A percentile compares a stretch with the other conserved stretches of the same genome.
phyloP scores from a whole-genome alignment of 1,140 invertebrate species.

The Penaeus indicus region DNA sequence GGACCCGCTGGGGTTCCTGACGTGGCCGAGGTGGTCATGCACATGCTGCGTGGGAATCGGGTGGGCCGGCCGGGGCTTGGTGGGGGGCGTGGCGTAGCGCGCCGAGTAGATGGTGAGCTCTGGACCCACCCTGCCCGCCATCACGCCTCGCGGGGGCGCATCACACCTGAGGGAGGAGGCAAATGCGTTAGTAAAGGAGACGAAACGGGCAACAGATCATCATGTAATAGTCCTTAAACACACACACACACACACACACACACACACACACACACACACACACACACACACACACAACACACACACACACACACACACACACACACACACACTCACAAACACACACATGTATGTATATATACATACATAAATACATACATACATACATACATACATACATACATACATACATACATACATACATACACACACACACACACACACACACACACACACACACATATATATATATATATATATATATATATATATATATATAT shows the following conservation, averaged over 20 bases:
- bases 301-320: too few relatives aligned
- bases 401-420: too few relatives aligned
- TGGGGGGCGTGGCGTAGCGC: constrained; percentile 47
- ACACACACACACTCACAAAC: not conserved
- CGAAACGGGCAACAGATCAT: not conserved
- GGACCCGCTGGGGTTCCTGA: not conserved
- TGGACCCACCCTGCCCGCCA: constrained; percentile 43
- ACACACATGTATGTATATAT: not conserved
- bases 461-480: too few relatives aligned
- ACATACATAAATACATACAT: too few relatives aligned
- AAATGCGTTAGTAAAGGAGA: not conserved
- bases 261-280: not conserved
- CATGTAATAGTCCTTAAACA: not conserved
- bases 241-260: not conserved
- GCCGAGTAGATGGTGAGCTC: constrained; percentile 57
- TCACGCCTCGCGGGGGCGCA: constrained; percentile 26
- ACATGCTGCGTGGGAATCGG: constrained; percentile 29
- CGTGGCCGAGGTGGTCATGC: constrained; percentile 26
- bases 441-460: too few relatives aligned
- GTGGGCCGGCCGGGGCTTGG: constrained; percentile 19
- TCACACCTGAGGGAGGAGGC: constrained; percentile 34
- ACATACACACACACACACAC: too few relatives aligned
- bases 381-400: too few relatives aligned
- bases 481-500: too few relatives aligned
- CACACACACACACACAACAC: not conserved